Evolutionary conservation across 2,113 vertebrate genomes (phyloP), one percentile per base, ranked within the genome.

Genomic region (Grammomys surdaster): DNA sequence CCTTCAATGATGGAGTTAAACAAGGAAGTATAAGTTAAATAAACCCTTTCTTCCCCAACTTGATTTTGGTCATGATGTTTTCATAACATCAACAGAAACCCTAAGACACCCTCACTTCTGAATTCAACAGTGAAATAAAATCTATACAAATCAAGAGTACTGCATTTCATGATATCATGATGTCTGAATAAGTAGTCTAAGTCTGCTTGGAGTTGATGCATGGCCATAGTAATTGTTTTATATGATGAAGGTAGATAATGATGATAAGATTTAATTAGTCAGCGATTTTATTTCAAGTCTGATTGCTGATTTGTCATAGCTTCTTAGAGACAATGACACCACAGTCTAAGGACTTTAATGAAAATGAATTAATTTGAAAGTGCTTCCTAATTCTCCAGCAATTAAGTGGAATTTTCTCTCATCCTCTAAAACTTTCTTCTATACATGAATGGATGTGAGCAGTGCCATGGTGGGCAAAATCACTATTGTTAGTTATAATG

Each of bases 321-420:
- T 87, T 94, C 88, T 90, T 75, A 94, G 48, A 89, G 65, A 93
- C n/a, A 63, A 63, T 85, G 96, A 93, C 73, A 95, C 88, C 90
- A 90, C 93, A 93, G 94, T 89, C 88, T 93, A 96, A 93, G 48
- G 36, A 96, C 40, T 70, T 95, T 97, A 96, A 97, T 96, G 94
- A 92, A 96, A 97, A 97, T 91, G 89, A 96, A 98, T 96, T 97
- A 86, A 97, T 96, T 89, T 92, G 89, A 95, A 97, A 97, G 78
- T 54, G 65, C 86, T 95, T 96, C 58, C 36, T 97, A 96, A 97
- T 95, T 97, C 82, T 90, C 69, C 20, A 89, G 63, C 81, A 97
- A 97, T 98, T 97, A 95, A 94, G 91, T 96, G 93, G 96, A 96
- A 97, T 96, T 60, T 63, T 95, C 56, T 92, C 93, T 93, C 88